Conservation (phyloP, 2,797 vertebrate species). For the Presbytis comata region DNA sequence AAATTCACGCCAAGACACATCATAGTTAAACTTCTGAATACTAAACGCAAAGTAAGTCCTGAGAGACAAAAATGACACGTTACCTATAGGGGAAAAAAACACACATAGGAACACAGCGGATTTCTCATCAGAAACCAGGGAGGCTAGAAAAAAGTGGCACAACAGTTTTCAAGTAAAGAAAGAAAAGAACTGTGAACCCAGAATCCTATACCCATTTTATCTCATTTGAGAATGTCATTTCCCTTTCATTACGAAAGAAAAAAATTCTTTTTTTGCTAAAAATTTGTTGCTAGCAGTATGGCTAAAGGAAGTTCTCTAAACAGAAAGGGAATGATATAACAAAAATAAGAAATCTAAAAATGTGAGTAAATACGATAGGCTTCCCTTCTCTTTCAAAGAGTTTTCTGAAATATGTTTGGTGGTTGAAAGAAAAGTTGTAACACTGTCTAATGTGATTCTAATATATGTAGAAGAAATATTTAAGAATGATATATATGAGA, state of each 20-base stretch:
- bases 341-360: not conserved
- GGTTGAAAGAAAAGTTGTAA: not conserved
- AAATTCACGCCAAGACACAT: not conserved
- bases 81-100: not conserved
- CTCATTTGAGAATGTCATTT: not conserved
- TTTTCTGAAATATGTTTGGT: constrained; percentile 1
- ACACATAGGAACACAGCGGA: not conserved
- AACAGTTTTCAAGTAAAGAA: not conserved
- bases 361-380: not conserved
- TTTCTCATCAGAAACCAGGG: not conserved
- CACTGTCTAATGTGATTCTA: not conserved
- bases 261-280: not conserved
- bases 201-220: not conserved
- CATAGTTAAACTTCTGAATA: not conserved
- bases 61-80: not conserved
- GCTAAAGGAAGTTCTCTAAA: not conserved
- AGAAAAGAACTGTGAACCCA: not conserved
- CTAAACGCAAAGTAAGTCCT: not conserved
- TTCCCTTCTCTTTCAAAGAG: not conserved
- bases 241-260: not conserved
- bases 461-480: not conserved
- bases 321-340: not conserved
- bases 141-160: not conserved
- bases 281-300: not conserved
- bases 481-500: not conserved